Evolutionary conservation across 37 sponge, comb jelly and placozoan genomes (phyloP).

Genomic region (Haliclona indistincta): DNA sequence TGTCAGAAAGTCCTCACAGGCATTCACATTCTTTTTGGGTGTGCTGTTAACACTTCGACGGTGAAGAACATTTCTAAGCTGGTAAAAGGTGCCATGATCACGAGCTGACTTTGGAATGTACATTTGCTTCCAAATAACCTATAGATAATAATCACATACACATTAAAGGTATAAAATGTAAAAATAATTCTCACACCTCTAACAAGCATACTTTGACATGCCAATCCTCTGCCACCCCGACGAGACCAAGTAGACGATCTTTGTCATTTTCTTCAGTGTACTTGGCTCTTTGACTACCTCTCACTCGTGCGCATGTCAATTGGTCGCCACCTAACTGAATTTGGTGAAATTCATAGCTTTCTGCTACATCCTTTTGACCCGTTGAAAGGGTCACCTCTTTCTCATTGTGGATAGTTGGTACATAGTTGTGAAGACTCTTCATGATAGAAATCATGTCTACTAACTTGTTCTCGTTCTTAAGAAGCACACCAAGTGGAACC

Average conservation of each 20-base stretch:
- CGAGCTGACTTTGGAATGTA: conserved; percentile 23
- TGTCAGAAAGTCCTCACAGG: conserved; percentile 34
- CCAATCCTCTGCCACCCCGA: conserved; percentile 49
- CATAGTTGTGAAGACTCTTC: neutral
- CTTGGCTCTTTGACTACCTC: conserved; percentile 2
- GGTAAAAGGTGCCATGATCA: conserved; percentile 35
- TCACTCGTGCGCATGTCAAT: conserved; percentile 28
- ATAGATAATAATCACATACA: neutral
- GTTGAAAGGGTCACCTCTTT: neutral
- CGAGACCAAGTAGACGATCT: conserved; percentile 14
- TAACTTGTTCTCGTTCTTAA: neutral
- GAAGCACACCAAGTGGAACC: neutral
- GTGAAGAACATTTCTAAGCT: conserved; percentile 32
- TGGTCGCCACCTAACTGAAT: conserved; percentile 46
- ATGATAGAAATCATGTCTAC: neutral
- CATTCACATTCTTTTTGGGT: conserved; percentile 13
- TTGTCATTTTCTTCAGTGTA: conserved; percentile 1
- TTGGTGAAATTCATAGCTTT: conserved; percentile 5
- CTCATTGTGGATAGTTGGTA: neutral
- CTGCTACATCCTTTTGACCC: neutral
- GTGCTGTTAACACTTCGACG: conserved; percentile 22
- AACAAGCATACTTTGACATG: conserved; percentile 13
- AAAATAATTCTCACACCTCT: neutral
- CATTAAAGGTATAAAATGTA: neutral
- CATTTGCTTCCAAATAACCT: conserved; percentile 45